These are phyloP conservation scores for Microcebus jonahi DNA, from an alignment of 2,113 vertebrate genomes.

Conservation along the genomic window DNA sequence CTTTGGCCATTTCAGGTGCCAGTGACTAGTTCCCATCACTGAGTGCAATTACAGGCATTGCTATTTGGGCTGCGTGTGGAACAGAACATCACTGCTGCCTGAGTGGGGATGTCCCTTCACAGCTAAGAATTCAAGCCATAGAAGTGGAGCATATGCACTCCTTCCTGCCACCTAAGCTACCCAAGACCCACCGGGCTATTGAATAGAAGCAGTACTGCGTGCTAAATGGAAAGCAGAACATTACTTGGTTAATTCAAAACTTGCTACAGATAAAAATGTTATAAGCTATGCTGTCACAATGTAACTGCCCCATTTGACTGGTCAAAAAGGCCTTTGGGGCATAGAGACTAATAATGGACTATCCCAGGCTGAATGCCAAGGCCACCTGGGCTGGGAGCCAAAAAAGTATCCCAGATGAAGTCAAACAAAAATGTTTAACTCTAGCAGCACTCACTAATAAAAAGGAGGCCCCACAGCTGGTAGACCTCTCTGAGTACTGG, in stretches of 20 bases:
- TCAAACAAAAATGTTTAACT: neutral
- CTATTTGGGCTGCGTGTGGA: neutral
- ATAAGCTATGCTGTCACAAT: neutral
- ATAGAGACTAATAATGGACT: neutral
- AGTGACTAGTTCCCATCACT: neutral
- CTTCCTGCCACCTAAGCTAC: neutral
- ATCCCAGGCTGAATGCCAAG: neutral
- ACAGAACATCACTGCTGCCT: neutral
- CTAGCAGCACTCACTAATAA: neutral
- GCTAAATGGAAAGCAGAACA: neutral
- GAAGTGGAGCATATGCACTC: neutral
- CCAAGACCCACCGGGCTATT: neutral
- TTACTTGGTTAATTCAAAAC: slow-evolving; percentile 12
- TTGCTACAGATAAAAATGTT: neutral
- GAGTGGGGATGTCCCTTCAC: neutral
- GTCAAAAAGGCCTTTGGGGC: neutral
- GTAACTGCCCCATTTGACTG: neutral
- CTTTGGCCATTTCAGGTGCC: neutral
- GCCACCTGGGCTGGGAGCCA: neutral
- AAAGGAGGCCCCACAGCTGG: neutral
- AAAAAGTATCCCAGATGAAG: neutral
- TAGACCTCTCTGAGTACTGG: neutral
- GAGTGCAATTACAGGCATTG: neutral
- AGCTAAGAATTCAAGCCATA: neutral
- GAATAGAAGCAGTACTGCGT: neutral